These are phyloP conservation scores for Encarsia formosa DNA, from an alignment of 2,888 invertebrate species.

Conservation along the genomic window DNA sequence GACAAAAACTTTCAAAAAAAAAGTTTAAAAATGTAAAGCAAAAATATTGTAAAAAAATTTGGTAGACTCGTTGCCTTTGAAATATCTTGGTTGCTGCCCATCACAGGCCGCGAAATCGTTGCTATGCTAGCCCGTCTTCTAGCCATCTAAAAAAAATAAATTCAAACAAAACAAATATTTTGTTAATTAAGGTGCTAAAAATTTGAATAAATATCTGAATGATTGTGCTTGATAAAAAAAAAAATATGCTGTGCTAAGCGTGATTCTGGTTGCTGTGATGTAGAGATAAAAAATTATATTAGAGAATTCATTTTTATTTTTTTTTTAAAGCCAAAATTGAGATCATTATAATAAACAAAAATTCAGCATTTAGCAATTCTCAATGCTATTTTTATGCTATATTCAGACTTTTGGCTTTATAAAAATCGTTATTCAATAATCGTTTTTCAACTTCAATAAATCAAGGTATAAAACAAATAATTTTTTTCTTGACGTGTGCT, in stretches of 20 bases:
- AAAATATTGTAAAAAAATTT: conserved; percentile 8
- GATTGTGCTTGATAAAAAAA: conserved; percentile 6
- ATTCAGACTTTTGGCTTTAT: too few relatives aligned
- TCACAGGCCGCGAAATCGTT: conserved; percentile 51
- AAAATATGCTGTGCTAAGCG: conserved; percentile 15
- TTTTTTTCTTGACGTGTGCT: too few relatives aligned
- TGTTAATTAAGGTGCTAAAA: background rate
- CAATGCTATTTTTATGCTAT: too few relatives aligned
- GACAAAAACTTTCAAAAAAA: conserved; percentile 9
- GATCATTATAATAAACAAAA: too few relatives aligned
- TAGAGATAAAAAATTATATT: background rate
- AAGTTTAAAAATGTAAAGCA: conserved; percentile 2
- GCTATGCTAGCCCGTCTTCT: conserved; percentile 57
- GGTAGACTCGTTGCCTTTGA: conserved; percentile 42
- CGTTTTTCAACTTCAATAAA: too few relatives aligned
- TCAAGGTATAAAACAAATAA: too few relatives aligned
- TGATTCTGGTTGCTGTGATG: conserved; percentile 10
- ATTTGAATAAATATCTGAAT: background rate
- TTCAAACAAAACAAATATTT: conserved; percentile 7
- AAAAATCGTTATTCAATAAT: too few relatives aligned
- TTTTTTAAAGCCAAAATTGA: too few relatives aligned
- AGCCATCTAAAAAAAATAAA: conserved; percentile 44
- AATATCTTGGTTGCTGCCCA: conserved; percentile 41
- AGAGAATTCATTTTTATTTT: conserved; percentile 11
- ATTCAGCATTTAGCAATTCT: too few relatives aligned